These are phyloP conservation scores for Ectemnius continuus DNA, from an alignment of 2,888 invertebrate species.

Conservation along the genomic window DNA sequence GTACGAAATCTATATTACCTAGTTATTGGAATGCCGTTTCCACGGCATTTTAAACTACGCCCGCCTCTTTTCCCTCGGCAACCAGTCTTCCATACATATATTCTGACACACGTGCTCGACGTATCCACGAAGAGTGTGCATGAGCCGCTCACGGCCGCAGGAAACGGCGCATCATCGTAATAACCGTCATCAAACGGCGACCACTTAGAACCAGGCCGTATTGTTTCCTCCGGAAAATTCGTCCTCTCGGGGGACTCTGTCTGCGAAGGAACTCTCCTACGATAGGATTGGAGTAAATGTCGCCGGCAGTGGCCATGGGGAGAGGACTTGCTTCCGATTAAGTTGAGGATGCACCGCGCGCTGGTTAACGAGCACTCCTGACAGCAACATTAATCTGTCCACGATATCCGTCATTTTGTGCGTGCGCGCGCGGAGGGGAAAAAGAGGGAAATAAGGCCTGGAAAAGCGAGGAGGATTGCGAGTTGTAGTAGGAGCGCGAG, in stretches of 20 bases:
- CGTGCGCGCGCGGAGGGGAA: slow-evolving; percentile 44
- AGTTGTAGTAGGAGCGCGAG: slow-evolving; percentile 14
- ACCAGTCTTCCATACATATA: too few species aligned
- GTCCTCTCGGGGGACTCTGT: slow-evolving; percentile 13
- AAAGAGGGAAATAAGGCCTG: slow-evolving; percentile 28
- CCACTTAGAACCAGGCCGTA: slow-evolving; percentile 69
- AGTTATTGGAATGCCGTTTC: neutral
- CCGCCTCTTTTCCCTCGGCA: too few species aligned
- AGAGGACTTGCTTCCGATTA: slow-evolving; percentile 40
- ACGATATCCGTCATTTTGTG: slow-evolving; percentile 74
- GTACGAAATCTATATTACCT: neutral
- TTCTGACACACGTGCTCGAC: slow-evolving; percentile 4
- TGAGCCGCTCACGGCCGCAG: slow-evolving; percentile 75
- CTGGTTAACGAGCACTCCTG: slow-evolving; percentile 62
- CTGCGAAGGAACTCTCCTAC: neutral
- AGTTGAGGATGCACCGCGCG: slow-evolving; percentile 48
- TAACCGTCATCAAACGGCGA: slow-evolving; percentile 75
- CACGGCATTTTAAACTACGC: too few species aligned
- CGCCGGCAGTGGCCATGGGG: neutral
- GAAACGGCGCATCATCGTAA: slow-evolving; percentile 76
- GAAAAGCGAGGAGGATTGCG: slow-evolving; percentile 59
- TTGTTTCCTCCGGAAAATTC: slow-evolving; percentile 54
- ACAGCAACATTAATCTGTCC: slow-evolving; percentile 73
- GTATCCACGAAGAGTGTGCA: slow-evolving; percentile 48
- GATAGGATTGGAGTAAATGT: neutral